Evolutionary conservation across 2,797 vertebrate species (phyloP), one percentile per base, ranked within the genome.

Genomic region (Ceyx erithaca): DNA sequence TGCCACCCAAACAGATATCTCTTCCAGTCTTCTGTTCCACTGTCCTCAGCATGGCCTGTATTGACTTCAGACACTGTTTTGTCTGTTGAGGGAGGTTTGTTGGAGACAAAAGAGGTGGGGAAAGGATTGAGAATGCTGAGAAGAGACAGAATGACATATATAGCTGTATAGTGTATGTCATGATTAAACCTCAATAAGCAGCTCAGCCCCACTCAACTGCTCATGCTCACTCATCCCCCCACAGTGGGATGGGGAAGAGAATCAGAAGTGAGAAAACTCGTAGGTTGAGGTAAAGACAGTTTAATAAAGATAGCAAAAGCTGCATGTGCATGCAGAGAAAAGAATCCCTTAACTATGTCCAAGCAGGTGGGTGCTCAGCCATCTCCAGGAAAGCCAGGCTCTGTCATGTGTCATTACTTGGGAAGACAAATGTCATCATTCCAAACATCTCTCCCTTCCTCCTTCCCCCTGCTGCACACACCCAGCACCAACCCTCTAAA

Each of bases 321-420:
- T 11, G 4, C 2, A 3, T 3, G 10, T 7, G 3, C 37, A 26
- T 0, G 4, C 17, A 49, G 64, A 83, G 25, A 12, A 12, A 78
- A 30, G 51, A 71, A 69, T 77, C 52, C 14, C 14, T n/a, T 83
- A 9, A 5, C 17, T 7, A 2, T 7, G 54, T 66, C 41, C 22
- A 6, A 5, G 33, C 61, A n/a, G 52, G 48, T 19, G 7, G 22
- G 26, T 17, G 46, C 26, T 28, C 41, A 55, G 48, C 15, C 20
- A 13, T 14, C 66, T n/a, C 19, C 21, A 35, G 59, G 40, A 54
- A 28, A 72, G 12, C 46, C 7, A 12, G 18, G 52, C 46, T 62
- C 25, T 13, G 10, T 31, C 54, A 31, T 0, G 0, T 0, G 0
- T 25, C 30, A 28, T 70, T 25, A 45, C n/a, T 49, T 43, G 22